Conservation (phyloP, 2,113 vertebrate species). For the Amphiprion ocellaris region DNA sequence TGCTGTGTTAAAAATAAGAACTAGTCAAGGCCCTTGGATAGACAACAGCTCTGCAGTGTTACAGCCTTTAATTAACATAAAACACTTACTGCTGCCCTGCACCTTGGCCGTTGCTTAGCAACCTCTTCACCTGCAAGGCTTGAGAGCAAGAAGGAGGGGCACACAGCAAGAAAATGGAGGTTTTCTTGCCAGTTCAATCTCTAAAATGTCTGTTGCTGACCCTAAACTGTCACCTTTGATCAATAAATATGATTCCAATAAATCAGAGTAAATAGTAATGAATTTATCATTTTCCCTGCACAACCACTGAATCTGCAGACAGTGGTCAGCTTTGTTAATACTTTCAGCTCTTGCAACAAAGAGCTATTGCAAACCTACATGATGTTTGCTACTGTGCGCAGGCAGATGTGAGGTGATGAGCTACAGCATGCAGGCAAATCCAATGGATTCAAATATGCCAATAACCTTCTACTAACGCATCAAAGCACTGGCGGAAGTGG, state of each 20-base stretch:
- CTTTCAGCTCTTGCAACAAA: not conserved
- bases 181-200: conserved; percentile 6
- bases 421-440: conserved; percentile 1
- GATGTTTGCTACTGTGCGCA: not conserved
- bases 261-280: no score
- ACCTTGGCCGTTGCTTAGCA: conserved; percentile 77
- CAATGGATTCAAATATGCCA: conserved; percentile 47
- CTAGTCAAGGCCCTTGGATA: conserved; percentile 14
- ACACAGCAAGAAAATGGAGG: not conserved
- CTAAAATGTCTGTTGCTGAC: not conserved
- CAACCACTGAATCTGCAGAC: not conserved
- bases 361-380: not conserved
- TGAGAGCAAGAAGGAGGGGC: conserved; percentile 20
- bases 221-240: not conserved
- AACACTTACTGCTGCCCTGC: conserved; percentile 57
- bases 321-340: not conserved
- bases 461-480: conserved; percentile 48
- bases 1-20: conserved; percentile 26
- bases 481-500: conserved; percentile 18
- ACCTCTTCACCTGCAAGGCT: conserved; percentile 72
- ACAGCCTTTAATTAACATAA: conserved; percentile 69
- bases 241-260: not conserved
- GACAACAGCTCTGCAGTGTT: conserved; percentile 33
- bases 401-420: conserved; percentile 22
- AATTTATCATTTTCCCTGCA: no score